Base-by-base conservation (phyloP, 2,797 vertebrate genomes). In the Neosilurus mollespiculum region DNA sequence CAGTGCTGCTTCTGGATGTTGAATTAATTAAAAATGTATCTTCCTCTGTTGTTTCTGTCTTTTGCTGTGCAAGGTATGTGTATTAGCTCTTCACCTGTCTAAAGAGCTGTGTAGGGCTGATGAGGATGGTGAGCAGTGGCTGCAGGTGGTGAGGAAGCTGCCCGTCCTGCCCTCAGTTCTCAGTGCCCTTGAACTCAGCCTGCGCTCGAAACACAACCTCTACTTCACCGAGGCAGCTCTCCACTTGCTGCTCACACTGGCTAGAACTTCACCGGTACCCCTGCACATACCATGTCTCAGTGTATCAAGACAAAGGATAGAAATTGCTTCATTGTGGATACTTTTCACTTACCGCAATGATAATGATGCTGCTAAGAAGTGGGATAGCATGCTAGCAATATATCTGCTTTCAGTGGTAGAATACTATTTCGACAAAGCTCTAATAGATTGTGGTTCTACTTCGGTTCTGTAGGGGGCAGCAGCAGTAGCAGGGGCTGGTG, bases 51-150 rank as follows among this genome's bases (percentile, higher is more conserved):
- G 4, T 77, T 1, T 65, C 2, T 79, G n/a, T 80, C 56, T 24
- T 64, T 56, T 18, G 56, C 77, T 75, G 2, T 9, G 7, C 81
- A 92, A 99, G 98, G 97, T 99, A 51, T 98, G 97, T 87, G 97
- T 99, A 64, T 91, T 99, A 49, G 98, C 97, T 0, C 93, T 99
- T 80, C 96, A 99, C 84, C 89, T 99, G 49, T 97, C 97, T 2
- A 99, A 99, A 91, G 98, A 99, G 91, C 94, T 99, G 87, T 99
- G 97, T 84, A 95, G 96, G 81, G 95, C 93, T 0, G 97, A 99
- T 22, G 96, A 98, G 83, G 96, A 97, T 0, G 97, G 97, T 0
- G 97, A 99, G 83, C 96, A 94, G 53, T 99, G 97, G 97, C 92
- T 97, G 3, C 94, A 96, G 0, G 95, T 98, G 80, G 96, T 96